Evolutionary conservation across 1,140 invertebrate genomes (phyloP), one percentile per base, ranked within the genome.

Genomic region (Drosophila subobscura): DNA sequence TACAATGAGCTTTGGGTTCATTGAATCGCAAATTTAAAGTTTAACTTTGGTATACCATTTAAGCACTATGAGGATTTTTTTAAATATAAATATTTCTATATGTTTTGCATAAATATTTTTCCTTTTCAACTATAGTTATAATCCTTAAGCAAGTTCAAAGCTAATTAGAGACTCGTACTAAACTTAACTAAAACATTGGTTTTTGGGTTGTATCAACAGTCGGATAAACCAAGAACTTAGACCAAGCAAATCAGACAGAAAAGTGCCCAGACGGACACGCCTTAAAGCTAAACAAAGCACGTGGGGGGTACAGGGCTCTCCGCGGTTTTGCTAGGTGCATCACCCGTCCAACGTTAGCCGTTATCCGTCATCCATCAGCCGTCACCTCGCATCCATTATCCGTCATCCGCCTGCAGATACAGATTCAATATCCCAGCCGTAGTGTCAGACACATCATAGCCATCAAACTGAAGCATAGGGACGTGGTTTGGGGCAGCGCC

Each of bases 261-360:
- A 45, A 56, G 58, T 70, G 68, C 52, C 41, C 45, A 23, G 23
- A 25, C 27, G 50, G 50, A 61, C 57, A 75, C 63, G 41, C 40
- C 81, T 86, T 85, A 84, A 75, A 83, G 80, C 81, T 86, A 85
- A 46, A 70, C 67, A 79, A 84, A 84, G 81, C 80, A 85, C 77
- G 72, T 59, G 57, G 67, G 42, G 27, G 14, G 42, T 23, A 20
- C 10, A 23, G 42, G 61, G n/a, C 22, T 55, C 29, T 41, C 27
- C 22, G 14, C 5, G 61, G 29, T 67, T 46, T 41, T 12, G 23
- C 57, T 51, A 59, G 33, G 23, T 55, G 58, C 59, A 27, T 41
- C 33, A 37, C 45, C 58, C 58, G 16, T 50, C 44, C 47, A 49
- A 22, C 44, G 14, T 49, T 22, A 33, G 54, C 49, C 42, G 14